Evolutionary conservation across 2,888 invertebrate species (phyloP), one percentile per base, ranked within the genome.

Genomic region (Xestia xanthographa): DNA sequence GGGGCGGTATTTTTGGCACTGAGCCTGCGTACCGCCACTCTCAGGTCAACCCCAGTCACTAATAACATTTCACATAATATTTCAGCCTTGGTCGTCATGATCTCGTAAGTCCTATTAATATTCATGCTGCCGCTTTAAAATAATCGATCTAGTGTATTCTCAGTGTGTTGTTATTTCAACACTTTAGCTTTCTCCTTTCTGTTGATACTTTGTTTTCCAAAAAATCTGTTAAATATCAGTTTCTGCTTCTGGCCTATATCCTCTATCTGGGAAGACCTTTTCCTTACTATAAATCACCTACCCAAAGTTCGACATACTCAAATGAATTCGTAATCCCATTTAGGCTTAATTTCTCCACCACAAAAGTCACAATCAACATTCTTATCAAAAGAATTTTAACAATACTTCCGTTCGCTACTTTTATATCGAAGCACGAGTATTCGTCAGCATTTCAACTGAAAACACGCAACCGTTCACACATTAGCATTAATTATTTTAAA

Each of bases 351-450:
- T 82, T 76, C 78, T 72, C 66, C 75, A 60, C 56, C 72, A 86
- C 71, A 79, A 82, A 83, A 81, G 56, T 74, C 72, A 79, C 81
- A 83, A 83, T 78, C 71, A 74, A 80, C 75, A 82, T 85, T 88
- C 80, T 87, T 86, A 87, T 84, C 77, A 82, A 82, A 78, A 87
- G 94, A 92, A 95, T 95, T 93, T 95, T 94, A 95, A 95, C 94
- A 94, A 93, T 88, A 94, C 92, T 94, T 95, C 95, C 95, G 93
- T 89, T 90, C 69, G 79, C 80, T 83, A 86, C 83, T 79, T 34
- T 85, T 84, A 85, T 82, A 83, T 85, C 85, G 83, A 81, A 82
- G 73, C 86, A 87, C 83, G 87, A 88, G 83, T 85, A 82, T 85
- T 84, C 84, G 83, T 84, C 88, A 88, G 86, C 85, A 91, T 87